Conservation (phyloP, 37 sponge, comb jelly and placozoan species). For the Trichoplax adhaerens region DNA sequence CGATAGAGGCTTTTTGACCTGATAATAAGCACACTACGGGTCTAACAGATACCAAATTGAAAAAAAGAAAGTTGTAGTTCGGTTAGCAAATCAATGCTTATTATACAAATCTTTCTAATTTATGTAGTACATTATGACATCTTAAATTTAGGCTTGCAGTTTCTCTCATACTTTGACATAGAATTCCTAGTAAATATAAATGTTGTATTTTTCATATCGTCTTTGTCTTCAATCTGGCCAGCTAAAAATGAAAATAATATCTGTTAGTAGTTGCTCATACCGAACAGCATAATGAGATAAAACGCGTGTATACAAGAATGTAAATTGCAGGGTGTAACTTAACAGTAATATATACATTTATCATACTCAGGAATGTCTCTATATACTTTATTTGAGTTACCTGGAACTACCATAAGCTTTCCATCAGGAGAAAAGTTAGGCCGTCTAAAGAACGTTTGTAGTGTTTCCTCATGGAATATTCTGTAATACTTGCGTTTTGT, state of each 20-base stretch:
- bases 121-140: not conserved
- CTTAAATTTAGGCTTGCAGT: not conserved
- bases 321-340: not conserved
- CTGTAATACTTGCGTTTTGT: too few species aligned
- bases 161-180: conserved; percentile 24
- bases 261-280: not conserved
- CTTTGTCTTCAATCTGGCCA: conserved; percentile 23
- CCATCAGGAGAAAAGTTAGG: conserved; percentile 89
- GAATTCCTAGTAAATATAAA: conserved; percentile 33
- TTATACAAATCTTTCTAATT: not conserved
- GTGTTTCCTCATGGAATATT: not conserved
- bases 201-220: conserved; percentile 25
- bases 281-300: not conserved
- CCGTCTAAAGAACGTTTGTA: conserved; percentile 65
- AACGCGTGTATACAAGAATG: not conserved
- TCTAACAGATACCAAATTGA: conserved; percentile 8
- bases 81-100: not conserved
- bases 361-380: not conserved
- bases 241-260: conserved; percentile 4
- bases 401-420: conserved; percentile 72
- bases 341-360: not conserved
- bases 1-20: conserved; percentile 63
- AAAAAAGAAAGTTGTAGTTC: not conserved
- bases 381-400: conserved; percentile 16
- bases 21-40: conserved; percentile 69